Percentiles rank a stretch among this genome's conserved stretches.
Evolutionary conservation across 2,888 invertebrate genomes (phyloP).

Genomic region (Microdon myrmicae): DNA sequence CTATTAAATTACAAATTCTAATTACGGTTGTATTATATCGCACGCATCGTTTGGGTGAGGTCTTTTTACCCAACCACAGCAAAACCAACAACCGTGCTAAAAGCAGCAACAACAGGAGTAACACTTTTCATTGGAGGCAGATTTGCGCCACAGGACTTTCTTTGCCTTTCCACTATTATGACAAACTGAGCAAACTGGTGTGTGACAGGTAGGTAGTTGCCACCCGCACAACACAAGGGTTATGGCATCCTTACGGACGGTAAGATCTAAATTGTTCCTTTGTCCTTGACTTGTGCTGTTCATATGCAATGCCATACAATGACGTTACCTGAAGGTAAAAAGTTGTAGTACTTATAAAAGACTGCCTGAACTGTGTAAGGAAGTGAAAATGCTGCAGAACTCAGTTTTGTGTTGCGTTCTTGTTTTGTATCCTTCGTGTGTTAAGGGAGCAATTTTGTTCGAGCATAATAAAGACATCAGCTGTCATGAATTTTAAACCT

Average conservation of each 20-base stretch:
- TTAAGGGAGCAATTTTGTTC: constrained; percentile 47
- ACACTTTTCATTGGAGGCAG: no score
- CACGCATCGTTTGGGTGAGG: constrained; percentile 26
- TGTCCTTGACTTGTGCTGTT: constrained; percentile 48
- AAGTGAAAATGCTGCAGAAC: constrained; percentile 39
- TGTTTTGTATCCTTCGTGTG: no score
- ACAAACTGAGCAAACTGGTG: constrained; percentile 41
- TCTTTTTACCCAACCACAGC: no score
- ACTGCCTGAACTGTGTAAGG: constrained; percentile 8
- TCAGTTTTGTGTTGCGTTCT: constrained; percentile 28
- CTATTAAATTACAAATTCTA: constrained; percentile 51
- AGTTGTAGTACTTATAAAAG: neutral
- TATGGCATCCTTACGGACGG: constrained; percentile 40
- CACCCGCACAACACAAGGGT: constrained; percentile 10
- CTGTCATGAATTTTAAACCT: no score
- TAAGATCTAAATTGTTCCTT: constrained; percentile 49
- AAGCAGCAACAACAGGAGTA: no score
- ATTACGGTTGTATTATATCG: constrained; percentile 39
- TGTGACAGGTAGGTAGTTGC: constrained; percentile 47
- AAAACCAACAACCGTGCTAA: no score
- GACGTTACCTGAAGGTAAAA: constrained; percentile 40
- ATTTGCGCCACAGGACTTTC: constrained; percentile 35
- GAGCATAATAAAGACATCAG: constrained; percentile 47
- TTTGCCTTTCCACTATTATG: constrained; percentile 13
- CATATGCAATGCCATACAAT: constrained; percentile 30